These are phyloP conservation scores for Xestia sexstrigata DNA, from an alignment of 2,888 invertebrate species.

Conservation along the genomic window DNA sequence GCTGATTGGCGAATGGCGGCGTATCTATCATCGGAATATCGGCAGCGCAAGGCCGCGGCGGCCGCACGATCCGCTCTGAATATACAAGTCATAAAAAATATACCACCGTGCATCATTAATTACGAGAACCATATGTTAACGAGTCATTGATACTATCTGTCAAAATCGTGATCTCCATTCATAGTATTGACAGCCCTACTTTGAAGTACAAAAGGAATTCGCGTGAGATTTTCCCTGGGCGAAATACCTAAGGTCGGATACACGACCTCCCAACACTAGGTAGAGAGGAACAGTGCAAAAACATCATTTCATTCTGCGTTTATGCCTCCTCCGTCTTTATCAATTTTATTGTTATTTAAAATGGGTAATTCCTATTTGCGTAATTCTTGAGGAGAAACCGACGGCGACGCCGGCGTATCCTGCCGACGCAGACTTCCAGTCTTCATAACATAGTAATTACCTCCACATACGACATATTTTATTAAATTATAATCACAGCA, in stretches of 20 bases:
- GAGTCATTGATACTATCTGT: slow-evolving; percentile 65
- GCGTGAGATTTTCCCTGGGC: slow-evolving; percentile 55
- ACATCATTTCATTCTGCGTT: not conserved
- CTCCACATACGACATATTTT: slow-evolving; percentile 8
- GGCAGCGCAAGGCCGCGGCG: slow-evolving; percentile 70
- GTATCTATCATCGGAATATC: slow-evolving; percentile 72
- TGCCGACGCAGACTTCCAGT: slow-evolving; percentile 37
- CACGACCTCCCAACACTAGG: slow-evolving; percentile 32
- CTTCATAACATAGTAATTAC: slow-evolving; percentile 31
- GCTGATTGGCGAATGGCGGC: slow-evolving; percentile 72
- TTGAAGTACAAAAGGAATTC: slow-evolving; percentile 54
- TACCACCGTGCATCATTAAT: slow-evolving; percentile 69
- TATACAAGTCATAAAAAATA: slow-evolving; percentile 72
- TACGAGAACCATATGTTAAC: slow-evolving; percentile 67
- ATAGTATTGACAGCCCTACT: slow-evolving; percentile 56
- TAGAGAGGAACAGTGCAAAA: slow-evolving; percentile 3
- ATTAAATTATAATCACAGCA: slow-evolving; percentile 39
- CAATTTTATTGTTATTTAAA: slow-evolving; percentile 4
- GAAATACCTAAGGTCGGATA: slow-evolving; percentile 35
- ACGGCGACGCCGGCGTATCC: not conserved
- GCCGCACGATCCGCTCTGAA: slow-evolving; percentile 75
- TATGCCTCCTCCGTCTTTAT: slow-evolving; percentile 26
- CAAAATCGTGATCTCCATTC: slow-evolving; percentile 68
- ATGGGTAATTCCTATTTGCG: slow-evolving; percentile 22
- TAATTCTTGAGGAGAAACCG: slow-evolving; percentile 9